Conservation (phyloP, 2,797 vertebrate species). For the Pteronotus mesoamericanus region DNA sequence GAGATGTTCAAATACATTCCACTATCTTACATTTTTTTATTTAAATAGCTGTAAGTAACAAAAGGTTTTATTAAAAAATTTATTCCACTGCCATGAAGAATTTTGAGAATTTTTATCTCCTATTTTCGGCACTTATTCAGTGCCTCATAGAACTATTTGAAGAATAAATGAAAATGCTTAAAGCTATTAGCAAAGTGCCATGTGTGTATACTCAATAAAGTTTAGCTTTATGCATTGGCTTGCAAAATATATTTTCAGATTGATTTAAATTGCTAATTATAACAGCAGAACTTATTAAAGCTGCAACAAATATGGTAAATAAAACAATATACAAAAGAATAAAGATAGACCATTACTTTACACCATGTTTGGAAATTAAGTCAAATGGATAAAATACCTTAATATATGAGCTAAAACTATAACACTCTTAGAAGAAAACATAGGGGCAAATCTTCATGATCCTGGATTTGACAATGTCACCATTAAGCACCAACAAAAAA, state of each 20-base stretch:
- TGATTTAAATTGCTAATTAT: conserved; percentile 72
- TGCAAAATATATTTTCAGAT: conserved; percentile 47
- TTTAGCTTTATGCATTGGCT: neutral
- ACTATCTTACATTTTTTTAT: conserved; percentile 32
- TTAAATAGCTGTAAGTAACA: conserved; percentile 51
- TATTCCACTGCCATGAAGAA: neutral
- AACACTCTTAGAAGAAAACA: too few relatives aligned
- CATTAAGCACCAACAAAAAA: neutral
- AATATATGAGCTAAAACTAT: too few relatives aligned
- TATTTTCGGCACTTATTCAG: neutral
- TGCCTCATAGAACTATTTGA: neutral
- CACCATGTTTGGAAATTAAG: neutral
- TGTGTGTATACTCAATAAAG: neutral
- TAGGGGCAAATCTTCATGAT: too few relatives aligned
- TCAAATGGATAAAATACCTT: too few relatives aligned
- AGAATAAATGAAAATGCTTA: neutral
- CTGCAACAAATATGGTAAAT: neutral
- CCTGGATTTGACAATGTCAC: neutral
- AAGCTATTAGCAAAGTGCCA: neutral
- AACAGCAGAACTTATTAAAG: conserved; percentile 49
- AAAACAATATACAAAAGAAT: neutral
- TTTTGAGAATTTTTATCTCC: neutral
- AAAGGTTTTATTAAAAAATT: conserved; percentile 6
- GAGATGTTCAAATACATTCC: conserved; percentile 25
- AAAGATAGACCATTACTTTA: neutral